These are phyloP conservation scores for Pampusana beccarii DNA, from an alignment of 2,113 vertebrate genomes.

Conservation along the genomic window DNA sequence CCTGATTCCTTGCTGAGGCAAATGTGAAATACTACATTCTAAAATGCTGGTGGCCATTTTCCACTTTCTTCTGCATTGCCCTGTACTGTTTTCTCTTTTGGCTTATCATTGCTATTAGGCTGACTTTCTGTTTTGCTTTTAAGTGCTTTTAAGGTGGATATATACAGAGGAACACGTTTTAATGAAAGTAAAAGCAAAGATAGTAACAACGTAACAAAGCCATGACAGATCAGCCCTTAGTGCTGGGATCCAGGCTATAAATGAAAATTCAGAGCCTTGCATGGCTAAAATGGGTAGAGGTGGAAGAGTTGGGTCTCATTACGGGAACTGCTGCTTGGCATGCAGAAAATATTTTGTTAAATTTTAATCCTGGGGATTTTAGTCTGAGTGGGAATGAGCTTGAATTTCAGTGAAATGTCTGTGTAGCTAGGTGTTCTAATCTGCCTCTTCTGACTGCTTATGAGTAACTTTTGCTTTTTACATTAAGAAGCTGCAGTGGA, in stretches of 20 bases:
- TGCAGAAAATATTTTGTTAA: neutral
- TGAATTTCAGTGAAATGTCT: neutral
- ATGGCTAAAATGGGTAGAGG: neutral
- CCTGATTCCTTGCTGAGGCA: neutral
- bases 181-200: no score
- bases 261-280: neutral
- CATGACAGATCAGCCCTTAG: neutral
- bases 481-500: slow-evolving; percentile 47
- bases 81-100: neutral
- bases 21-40: neutral
- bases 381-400: neutral
- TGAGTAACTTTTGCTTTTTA: slow-evolving; percentile 3
- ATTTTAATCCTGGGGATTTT: neutral
- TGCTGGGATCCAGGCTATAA: neutral
- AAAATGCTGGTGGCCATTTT: neutral
- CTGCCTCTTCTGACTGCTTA: neutral
- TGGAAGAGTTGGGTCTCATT: neutral
- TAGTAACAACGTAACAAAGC: neutral
- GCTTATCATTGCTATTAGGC: neutral
- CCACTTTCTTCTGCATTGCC: neutral
- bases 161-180: no score
- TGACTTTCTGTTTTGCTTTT: neutral
- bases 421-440: neutral
- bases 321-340: neutral
- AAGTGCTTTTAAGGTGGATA: no score